These are phyloP conservation scores for Engraulis encrasicolus DNA, from an alignment of 2,113 vertebrate genomes.

Conservation along the genomic window DNA sequence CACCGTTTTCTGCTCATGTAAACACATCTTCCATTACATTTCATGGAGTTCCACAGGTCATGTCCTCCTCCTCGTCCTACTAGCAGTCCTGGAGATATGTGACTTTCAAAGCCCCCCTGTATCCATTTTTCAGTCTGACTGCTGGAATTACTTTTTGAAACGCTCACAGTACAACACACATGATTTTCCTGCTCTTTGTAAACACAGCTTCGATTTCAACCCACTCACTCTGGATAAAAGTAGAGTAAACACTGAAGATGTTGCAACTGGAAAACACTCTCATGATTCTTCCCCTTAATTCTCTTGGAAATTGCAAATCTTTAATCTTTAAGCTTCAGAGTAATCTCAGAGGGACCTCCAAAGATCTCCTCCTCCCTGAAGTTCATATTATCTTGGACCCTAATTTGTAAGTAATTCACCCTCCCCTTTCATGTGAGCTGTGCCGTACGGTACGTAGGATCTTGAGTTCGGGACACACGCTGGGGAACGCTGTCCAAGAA, in stretches of 20 bases:
- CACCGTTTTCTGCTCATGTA: background rate
- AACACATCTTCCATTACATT: background rate
- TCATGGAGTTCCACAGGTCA: no score
- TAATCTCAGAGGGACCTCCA: background rate
- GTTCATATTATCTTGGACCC: background rate
- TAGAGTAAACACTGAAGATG: background rate
- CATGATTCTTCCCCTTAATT: background rate
- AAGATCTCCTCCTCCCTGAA: background rate
- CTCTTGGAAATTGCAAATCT: background rate
- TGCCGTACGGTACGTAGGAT: no score
- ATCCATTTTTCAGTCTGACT: background rate
- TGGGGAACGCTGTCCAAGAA: background rate
- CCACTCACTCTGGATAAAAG: background rate
- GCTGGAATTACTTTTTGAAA: background rate
- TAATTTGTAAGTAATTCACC: background rate
- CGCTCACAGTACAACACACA: background rate
- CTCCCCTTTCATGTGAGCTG: background rate
- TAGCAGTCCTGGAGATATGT: background rate
- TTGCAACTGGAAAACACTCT: background rate
- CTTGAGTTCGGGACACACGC: background rate
- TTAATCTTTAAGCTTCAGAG: background rate
- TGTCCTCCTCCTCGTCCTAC: background rate
- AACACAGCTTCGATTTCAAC: conserved; percentile 5
- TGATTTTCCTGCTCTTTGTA: background rate
- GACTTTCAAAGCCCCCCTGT: background rate